phyloP scores from a whole-genome alignment of 2,888 invertebrate species.

The Meiosimyza decipiens region DNA sequence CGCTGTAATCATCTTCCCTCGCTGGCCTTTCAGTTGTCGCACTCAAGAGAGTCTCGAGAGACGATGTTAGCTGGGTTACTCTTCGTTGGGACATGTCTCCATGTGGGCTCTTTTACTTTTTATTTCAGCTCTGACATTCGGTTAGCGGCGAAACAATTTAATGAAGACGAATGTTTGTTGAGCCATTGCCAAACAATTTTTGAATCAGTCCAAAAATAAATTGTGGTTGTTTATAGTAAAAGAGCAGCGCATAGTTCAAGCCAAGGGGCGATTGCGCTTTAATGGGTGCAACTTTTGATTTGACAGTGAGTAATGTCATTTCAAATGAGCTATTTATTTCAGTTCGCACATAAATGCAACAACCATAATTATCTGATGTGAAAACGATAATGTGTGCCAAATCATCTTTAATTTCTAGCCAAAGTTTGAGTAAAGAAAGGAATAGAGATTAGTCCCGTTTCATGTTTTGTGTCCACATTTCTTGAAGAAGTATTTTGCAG shows the following conservation, averaged over 20 bases:
- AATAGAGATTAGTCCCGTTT: no score
- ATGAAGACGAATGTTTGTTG: conserved; percentile 15
- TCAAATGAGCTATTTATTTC: not conserved
- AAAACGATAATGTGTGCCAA: conserved; percentile 8
- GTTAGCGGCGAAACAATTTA: conserved; percentile 29
- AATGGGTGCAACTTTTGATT: conserved; percentile 30
- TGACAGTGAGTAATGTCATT: conserved; percentile 1
- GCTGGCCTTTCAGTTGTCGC: no score
- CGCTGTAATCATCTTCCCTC: no score
- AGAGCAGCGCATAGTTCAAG: conserved; percentile 1
- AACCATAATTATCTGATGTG: conserved; percentile 25
- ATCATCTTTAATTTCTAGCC: no score
- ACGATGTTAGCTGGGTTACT: conserved; percentile 22
- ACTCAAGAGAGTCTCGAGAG: not conserved
- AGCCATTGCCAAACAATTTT: conserved; percentile 32
- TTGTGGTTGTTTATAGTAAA: not conserved
- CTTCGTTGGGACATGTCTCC: not conserved
- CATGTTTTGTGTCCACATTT: no score
- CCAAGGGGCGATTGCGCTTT: conserved; percentile 23
- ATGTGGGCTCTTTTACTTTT: no score
- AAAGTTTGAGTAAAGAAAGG: no score
- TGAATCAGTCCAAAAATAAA: conserved; percentile 35
- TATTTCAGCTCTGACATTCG: not conserved
- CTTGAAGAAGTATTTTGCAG: no score
- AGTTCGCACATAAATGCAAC: conserved; percentile 14